Percentiles rank a stretch among this genome's conserved stretches.
Conservation (phyloP, 2,113 vertebrate species). For the Calonectris borealis region DNA sequence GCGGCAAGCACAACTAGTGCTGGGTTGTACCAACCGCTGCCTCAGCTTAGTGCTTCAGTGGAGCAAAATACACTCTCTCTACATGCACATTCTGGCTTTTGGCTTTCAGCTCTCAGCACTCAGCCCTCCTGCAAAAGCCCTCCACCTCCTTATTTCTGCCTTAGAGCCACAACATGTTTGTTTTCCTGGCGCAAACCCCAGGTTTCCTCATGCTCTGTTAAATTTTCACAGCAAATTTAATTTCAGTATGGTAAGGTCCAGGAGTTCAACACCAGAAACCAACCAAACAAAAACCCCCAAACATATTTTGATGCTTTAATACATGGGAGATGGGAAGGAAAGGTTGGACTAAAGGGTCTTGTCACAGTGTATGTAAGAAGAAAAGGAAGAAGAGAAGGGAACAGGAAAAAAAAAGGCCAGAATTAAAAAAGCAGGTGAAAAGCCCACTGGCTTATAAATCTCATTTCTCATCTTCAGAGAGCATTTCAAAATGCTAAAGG, state of each 20-base stretch:
- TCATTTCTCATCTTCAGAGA: background rate
- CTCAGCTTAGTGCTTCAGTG: background rate
- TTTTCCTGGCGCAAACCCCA: fast-evolving
- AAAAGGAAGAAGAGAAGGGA: background rate
- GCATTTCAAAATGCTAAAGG: background rate
- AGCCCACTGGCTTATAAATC: background rate
- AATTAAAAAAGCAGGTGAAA: background rate
- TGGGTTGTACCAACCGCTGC: background rate
- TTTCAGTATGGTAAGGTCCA: background rate
- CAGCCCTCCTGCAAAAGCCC: background rate
- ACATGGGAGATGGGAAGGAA: background rate
- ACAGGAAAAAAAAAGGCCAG: background rate
- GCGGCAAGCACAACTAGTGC: background rate
- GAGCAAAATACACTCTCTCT: background rate
- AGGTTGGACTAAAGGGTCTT: background rate
- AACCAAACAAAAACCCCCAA: background rate
- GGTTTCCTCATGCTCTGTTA: background rate
- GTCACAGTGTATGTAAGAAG: background rate
- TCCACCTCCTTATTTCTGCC: background rate
- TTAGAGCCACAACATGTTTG: background rate
- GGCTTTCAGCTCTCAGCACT: background rate
- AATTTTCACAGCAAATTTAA: background rate
- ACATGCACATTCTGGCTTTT: background rate
- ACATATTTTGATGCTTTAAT: background rate
- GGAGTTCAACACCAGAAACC: background rate